Evolutionary conservation across 2,797 vertebrate species (phyloP).

Genomic region (Cossypha caffra): DNA sequence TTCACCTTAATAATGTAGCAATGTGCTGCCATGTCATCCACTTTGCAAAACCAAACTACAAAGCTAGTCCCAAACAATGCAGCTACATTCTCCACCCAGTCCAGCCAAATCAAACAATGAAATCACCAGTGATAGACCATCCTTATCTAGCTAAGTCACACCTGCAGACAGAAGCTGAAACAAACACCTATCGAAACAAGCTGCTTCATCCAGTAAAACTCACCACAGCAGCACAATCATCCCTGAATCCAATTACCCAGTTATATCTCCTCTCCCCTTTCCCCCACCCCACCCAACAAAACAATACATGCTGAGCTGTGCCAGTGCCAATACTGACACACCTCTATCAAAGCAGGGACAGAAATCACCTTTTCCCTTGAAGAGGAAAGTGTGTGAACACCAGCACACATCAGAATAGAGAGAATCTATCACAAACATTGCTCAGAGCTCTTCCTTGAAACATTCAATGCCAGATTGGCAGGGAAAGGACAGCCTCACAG

Average conservation of each 20-base stretch:
- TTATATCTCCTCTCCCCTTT: background rate
- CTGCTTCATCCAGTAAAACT: conserved; percentile 50
- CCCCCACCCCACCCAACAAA: conserved; percentile 15
- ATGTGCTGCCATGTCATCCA: background rate
- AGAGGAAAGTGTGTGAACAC: background rate
- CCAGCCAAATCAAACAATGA: conserved; percentile 67
- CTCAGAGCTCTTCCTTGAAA: background rate
- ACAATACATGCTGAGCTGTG: background rate
- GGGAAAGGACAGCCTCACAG: background rate
- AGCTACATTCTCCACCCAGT: conserved; percentile 50
- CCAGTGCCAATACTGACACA: conserved; percentile 25
- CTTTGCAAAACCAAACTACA: conserved; percentile 49
- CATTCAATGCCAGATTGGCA: background rate
- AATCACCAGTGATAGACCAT: conserved; percentile 54
- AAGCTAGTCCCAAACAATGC: conserved; percentile 49
- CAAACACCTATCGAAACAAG: conserved; percentile 44
- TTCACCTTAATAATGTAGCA: conserved; percentile 32
- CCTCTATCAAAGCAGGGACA: background rate
- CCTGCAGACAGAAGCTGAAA: conserved; percentile 50
- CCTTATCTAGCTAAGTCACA: conserved; percentile 63
- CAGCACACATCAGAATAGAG: background rate
- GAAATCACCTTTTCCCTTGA: background rate
- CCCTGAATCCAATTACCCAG: background rate
- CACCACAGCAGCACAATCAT: conserved; percentile 35
- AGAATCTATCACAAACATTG: background rate